A percentile compares a stretch with the other conserved stretches of the same genome.
Evolutionary conservation across 2,888 invertebrate species (phyloP).

Genomic region (Euphydryas editha): DNA sequence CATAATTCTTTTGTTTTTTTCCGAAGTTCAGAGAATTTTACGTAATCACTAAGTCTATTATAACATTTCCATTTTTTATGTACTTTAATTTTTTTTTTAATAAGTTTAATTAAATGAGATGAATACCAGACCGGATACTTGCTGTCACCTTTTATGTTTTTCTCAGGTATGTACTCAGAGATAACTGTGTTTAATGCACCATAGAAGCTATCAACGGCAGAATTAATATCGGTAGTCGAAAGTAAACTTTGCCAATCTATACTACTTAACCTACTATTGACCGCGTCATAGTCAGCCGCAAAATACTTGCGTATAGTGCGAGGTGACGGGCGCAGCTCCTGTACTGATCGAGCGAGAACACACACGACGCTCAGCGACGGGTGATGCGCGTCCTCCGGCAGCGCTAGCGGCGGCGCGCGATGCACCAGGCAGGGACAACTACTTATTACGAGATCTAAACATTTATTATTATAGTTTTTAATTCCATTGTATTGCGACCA

Average conservation of each 20-base stretch:
- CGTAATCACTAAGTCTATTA: constrained; percentile 8
- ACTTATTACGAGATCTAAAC: constrained; percentile 3
- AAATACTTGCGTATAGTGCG: constrained; percentile 2
- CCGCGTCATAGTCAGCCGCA: constrained; percentile 1
- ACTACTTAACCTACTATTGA: constrained; percentile 4
- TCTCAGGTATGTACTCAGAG: neutral
- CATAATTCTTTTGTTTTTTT: constrained; percentile 2
- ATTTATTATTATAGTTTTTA: neutral
- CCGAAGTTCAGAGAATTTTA: constrained; percentile 8
- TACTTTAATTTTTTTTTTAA: constrained; percentile 13
- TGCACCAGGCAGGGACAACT: neutral
- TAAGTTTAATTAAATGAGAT: neutral
- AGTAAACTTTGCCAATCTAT: neutral
- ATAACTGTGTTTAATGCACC: neutral
- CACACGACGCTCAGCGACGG: neutral
- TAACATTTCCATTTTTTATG: constrained; percentile 21
- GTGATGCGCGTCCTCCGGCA: constrained; percentile 12
- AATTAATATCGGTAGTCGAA: neutral
- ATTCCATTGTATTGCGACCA: constrained; percentile 4
- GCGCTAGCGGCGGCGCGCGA: neutral
- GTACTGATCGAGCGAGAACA: neutral
- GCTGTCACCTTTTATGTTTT: neutral
- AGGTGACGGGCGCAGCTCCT: neutral
- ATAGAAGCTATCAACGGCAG: neutral
- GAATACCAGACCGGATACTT: constrained; percentile 5